These are phyloP conservation scores for Leptodactylus fuscus DNA, from an alignment of 2,113 vertebrate genomes.

Conservation along the genomic window DNA sequence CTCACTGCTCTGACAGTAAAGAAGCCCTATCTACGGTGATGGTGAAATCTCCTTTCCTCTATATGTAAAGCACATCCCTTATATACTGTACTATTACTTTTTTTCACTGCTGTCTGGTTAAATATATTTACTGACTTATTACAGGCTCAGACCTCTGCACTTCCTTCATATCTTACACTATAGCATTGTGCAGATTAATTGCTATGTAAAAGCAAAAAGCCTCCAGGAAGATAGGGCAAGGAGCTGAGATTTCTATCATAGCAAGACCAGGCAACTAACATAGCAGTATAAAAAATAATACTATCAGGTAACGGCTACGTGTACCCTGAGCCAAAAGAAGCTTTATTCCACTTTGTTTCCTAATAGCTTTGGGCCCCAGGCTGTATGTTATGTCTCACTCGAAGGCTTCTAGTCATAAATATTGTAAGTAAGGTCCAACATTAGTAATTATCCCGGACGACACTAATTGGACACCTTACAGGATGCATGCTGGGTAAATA, in stretches of 20 bases:
- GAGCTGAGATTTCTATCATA: no score
- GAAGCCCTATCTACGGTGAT: no score
- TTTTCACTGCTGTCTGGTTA: not conserved
- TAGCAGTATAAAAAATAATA: not conserved
- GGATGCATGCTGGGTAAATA: slow-evolving; percentile 30
- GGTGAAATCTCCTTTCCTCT: no score
- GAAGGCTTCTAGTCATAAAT: slow-evolving; percentile 13
- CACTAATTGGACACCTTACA: not conserved
- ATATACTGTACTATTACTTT: no score
- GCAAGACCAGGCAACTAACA: not conserved
- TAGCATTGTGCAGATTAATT: no score
- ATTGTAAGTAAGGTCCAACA: not conserved
- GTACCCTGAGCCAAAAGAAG: not conserved
- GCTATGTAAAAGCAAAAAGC: no score
- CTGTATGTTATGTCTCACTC: not conserved
- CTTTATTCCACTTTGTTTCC: not conserved
- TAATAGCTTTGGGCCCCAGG: not conserved
- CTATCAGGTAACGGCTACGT: not conserved
- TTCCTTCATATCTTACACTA: no score
- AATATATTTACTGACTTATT: not conserved
- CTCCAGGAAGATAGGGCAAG: no score
- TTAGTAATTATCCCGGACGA: not conserved
- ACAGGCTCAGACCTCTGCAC: not conserved
- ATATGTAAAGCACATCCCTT: no score
- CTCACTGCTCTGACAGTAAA: no score